These are phyloP conservation scores for Hydractinia symbiolongicarpus DNA, from an alignment of 30 jellyfish, hydroid and myxozoan genomes.

Conservation along the genomic window DNA sequence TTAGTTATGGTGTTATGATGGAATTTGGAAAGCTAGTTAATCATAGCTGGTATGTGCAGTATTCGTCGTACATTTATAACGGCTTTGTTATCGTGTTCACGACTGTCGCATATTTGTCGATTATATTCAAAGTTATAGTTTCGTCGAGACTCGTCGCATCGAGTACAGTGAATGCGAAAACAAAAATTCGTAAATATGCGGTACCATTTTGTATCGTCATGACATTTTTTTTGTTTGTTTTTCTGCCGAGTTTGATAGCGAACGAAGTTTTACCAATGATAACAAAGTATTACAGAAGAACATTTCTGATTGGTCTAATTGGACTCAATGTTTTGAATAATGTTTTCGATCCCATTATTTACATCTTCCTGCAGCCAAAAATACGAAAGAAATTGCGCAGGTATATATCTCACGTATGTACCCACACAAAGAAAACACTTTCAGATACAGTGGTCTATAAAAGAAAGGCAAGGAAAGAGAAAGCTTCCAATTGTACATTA, in stretches of 20 bases:
- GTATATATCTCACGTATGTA: too few species aligned
- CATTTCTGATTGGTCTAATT: neutral
- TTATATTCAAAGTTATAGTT: neutral
- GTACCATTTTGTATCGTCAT: constrained; percentile 5
- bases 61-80: neutral
- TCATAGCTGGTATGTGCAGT: neutral
- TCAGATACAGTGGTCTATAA: too few species aligned
- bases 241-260: neutral
- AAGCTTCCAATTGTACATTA: too few species aligned
- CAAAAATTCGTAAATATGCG: neutral
- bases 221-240: constrained; percentile 1
- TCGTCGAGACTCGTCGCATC: neutral
- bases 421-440: too few species aligned
- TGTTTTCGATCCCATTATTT: neutral
- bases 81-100: constrained; percentile 6
- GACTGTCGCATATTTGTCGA: neutral
- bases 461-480: too few species aligned
- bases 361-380: constrained; percentile 5
- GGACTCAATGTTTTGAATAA: constrained; percentile 7
- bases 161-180: neutral
- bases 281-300: neutral
- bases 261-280: neutral
- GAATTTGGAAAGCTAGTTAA: neutral
- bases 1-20: neutral
- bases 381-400: neutral